Evolutionary conservation across 2,888 invertebrate species (phyloP), one percentile per base, ranked within the genome.

Genomic region (Rhagium mordax): DNA sequence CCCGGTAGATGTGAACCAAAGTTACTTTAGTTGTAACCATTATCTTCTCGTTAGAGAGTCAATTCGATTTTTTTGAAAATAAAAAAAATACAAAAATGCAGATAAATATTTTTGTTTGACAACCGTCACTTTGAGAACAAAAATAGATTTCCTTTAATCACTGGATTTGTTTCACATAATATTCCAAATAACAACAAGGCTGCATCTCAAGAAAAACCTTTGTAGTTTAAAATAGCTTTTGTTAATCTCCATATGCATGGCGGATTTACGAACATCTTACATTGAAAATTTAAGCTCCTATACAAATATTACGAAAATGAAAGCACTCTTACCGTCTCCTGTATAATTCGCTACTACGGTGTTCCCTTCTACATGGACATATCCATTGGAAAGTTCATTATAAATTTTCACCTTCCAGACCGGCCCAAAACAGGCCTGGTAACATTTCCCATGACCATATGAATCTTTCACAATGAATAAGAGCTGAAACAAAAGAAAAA

Each of bases 311-410:
- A 33, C 41, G 4, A 41, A 41, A 2, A 4, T 20, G 13, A 10
- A 24, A n/a, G 18, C n/a, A 57, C 3, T 47, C 72, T 74, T 64
- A 74, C 74, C 74, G 53, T 76, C 59, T 59, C 21, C 64, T 59
- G 66, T 66, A 21, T 78, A 74, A 16, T 78, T 81, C 24, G 81
- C 78, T 60, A 83, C 80, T 20, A 82, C 81, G 29, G 64, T 71
- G 47, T 78, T 79, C 55, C 79, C 78, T 24, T 81, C 79, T 76
- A 84, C 78, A 72, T 81, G 78, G 13, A 85, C 78, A 76, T 79
- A 81, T 24, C 82, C 82, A 51, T 74, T 78, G 59, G 82, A 78
- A 67, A 74, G 74, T 57, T 79, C 74, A 72, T 81, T 81, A 75
- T 78, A 81, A 65, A 83, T 78, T 71, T 72, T 75, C 18, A 79